Base-by-base conservation (phyloP, 35 echinoderm and acorn worm genomes). In the Stichopus chloronotus region DNA sequence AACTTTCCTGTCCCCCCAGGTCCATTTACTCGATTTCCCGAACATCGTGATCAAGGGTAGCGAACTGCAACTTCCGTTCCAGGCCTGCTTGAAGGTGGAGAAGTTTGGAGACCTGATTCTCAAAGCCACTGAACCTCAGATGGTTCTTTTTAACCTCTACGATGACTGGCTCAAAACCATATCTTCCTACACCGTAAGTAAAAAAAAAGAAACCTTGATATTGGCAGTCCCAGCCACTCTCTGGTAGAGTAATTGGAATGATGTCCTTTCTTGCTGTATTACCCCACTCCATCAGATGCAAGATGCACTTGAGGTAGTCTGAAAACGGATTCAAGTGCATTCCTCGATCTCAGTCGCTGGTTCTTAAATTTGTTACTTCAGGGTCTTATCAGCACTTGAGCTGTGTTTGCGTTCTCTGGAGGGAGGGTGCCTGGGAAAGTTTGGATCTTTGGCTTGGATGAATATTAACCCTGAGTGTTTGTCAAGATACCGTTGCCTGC, bases 11-110 rank as follows among this genome's bases (percentile, higher is more conserved):
- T 89, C 57, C 56, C 78, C 24, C 20, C 77, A 53, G 97, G 97
- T 98, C 24, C 97, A 98, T 87, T 94, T 98, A 90, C 92, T 98
- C 63, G 97, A 98, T 84, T 98, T 98, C 93, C 97, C 97, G 6
- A 98, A 98, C 95, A 98, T 98, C 79, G 97, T 98, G 8, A 98
- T 98, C 97, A 98, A 98, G 78, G 97, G 97, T 56, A 98, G 97
- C 92, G 97, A 98, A 87, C 90, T 98, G 16, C 97, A 98, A 84
- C 97, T 98, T 23, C 97, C 97, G 7, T 98, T 98, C 95, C 97
- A 98, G 88, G 97, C 97, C 59, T 98, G 97, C 56, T 93, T 98
- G 25, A 98, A 98, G 88, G 97, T 98, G 13, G 97, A 98, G 93
- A 98, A 98, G 93, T 96, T 98, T 96, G 97, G 97, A 55, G 97